Percentiles rank a stretch among this genome's conserved stretches.
Conservation (phyloP, 2,797 vertebrate genomes). For the Fratercula arctica region DNA sequence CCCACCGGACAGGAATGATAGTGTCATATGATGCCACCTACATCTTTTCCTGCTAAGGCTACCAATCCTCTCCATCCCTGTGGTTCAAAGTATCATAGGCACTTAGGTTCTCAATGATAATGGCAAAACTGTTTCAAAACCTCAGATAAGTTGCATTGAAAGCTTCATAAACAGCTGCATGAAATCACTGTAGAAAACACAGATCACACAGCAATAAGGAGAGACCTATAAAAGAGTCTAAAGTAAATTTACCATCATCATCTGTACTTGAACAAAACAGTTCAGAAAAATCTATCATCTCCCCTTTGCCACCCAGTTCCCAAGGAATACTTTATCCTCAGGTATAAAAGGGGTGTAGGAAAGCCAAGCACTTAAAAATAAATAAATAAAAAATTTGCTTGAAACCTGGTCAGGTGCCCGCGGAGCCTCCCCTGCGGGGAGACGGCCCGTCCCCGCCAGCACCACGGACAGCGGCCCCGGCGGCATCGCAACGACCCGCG, state of each 20-base stretch:
- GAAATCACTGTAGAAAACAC: neutral
- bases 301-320: neutral
- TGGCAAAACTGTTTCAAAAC: neutral
- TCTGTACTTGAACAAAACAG: neutral
- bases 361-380: neutral
- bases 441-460: neutral
- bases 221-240: neutral
- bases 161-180: neutral
- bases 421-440: accelerated
- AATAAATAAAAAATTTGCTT: no score
- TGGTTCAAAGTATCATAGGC: neutral
- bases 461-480: neutral
- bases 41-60: neutral
- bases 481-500: neutral
- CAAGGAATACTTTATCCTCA: neutral
- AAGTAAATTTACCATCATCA: neutral
- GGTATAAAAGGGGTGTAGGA: neutral
- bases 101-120: neutral
- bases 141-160: neutral
- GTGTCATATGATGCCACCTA: neutral
- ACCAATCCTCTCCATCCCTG: neutral
- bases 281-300: neutral
- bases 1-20: neutral
- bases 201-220: neutral
- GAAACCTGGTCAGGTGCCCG: neutral